These are phyloP conservation scores for Oxyscelio sp. DNA, from an alignment of 2,888 invertebrate species.

Conservation along the genomic window DNA sequence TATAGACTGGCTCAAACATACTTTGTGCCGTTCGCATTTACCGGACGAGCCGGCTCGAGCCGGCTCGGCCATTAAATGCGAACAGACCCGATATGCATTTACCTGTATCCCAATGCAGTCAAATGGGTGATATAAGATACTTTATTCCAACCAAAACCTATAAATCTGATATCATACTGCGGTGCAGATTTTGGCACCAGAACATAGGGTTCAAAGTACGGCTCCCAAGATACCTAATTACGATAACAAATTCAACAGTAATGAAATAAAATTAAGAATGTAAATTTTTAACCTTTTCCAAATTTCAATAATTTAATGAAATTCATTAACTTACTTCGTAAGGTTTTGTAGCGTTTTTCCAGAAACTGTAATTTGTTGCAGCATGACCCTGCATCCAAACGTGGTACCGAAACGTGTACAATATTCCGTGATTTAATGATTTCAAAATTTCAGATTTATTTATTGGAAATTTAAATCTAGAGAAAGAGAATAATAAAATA, in stretches of 20 bases:
- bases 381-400: slow-evolving; percentile 97
- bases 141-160: slow-evolving; percentile 99
- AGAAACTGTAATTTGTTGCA: slow-evolving; percentile 95
- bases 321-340: slow-evolving; percentile 91
- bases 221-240: slow-evolving; percentile 95
- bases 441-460: slow-evolving; percentile 93
- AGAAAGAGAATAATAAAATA: slow-evolving; percentile 51
- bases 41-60: no score
- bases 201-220: slow-evolving; percentile 97
- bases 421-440: slow-evolving; percentile 92
- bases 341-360: slow-evolving; percentile 93
- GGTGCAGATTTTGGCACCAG: slow-evolving; percentile 93
- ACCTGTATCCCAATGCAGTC: slow-evolving; percentile 93
- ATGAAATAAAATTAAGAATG: neutral
- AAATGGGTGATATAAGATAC: slow-evolving; percentile 96
- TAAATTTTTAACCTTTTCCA: no score
- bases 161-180: slow-evolving; percentile 95
- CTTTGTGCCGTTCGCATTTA: no score
- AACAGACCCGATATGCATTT: no score
- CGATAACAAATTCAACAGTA: neutral
- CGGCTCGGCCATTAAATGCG: no score
- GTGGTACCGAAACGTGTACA: slow-evolving; percentile 95
- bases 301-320: no score
- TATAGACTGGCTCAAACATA: no score
- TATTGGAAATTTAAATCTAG: slow-evolving; percentile 92